Conservation (phyloP, 2,888 invertebrate genomes). For the Pteria penguin region DNA sequence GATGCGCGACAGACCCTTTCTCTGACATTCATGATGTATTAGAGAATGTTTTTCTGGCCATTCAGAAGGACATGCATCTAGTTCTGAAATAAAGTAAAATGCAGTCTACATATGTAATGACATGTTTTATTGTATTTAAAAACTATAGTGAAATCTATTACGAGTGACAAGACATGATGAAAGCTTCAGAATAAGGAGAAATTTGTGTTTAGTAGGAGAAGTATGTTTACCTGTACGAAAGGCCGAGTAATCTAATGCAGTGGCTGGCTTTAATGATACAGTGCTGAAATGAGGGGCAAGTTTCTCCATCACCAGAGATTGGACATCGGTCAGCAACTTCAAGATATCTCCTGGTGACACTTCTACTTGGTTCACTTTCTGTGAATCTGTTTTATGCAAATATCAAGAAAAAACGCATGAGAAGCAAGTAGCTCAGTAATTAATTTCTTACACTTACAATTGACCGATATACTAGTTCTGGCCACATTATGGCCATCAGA, state of each 20-base stretch:
- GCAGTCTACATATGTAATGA: background rate
- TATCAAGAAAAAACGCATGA: too few relatives aligned
- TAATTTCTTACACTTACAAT: background rate
- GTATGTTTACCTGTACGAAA: background rate
- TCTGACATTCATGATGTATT: conserved; percentile 61
- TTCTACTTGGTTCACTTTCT: too few relatives aligned
- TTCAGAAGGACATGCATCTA: conserved; percentile 52
- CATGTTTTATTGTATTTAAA: too few relatives aligned
- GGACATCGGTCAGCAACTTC: too few relatives aligned
- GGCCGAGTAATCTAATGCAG: background rate
- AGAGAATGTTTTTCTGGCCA: conserved; percentile 65
- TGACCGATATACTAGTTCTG: conserved; percentile 6
- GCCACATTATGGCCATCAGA: background rate
- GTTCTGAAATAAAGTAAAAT: conserved; percentile 42
- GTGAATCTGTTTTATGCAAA: too few relatives aligned
- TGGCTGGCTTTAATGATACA: background rate
- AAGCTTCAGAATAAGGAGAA: background rate
- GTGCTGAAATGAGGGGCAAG: background rate
- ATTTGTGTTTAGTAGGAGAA: background rate
- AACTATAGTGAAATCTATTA: too few relatives aligned
- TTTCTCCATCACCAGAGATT: too few relatives aligned
- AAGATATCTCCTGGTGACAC: too few relatives aligned
- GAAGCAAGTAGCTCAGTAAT: too few relatives aligned
- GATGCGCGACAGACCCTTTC: conserved; percentile 55
- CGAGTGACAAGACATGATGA: background rate